These are phyloP conservation scores for Apodemus sylvaticus DNA, from an alignment of 2,113 vertebrate species.

Conservation along the genomic window DNA sequence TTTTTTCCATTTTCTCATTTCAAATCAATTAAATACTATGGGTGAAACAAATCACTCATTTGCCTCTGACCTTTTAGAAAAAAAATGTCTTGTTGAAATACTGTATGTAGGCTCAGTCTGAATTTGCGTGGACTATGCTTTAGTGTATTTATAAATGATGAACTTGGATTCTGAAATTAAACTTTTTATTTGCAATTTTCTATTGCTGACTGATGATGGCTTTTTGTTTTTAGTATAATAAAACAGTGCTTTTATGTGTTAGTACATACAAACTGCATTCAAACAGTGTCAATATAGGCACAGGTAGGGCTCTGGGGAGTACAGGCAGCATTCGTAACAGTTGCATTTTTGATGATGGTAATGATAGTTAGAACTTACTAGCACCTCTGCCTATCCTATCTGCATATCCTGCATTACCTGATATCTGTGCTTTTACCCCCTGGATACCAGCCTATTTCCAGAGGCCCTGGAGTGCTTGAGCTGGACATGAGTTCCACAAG, in stretches of 20 bases:
- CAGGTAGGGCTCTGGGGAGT: rapidly evolving
- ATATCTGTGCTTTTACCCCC: neutral
- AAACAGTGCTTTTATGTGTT: conserved; percentile 15
- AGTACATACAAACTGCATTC: neutral
- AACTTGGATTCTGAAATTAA: conserved; percentile 90
- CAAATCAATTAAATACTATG: conserved; percentile 53
- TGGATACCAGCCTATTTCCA: neutral
- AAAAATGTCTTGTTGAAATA: conserved; percentile 84
- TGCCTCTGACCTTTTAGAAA: conserved; percentile 83
- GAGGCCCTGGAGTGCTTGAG: neutral
- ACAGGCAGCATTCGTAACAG: neutral
- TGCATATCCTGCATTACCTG: no score
- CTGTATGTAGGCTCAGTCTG: conserved; percentile 86
- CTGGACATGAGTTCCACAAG: neutral
- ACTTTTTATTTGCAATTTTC: conserved; percentile 90
- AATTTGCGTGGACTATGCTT: conserved; percentile 88
- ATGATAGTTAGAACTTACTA: neutral
- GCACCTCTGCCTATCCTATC: no score
- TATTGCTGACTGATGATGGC: conserved; percentile 75
- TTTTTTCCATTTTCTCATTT: conserved; percentile 76
- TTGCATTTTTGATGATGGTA: neutral
- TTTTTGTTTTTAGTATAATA: conserved; percentile 72
- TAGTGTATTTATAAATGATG: conserved; percentile 92
- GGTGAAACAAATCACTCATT: neutral
- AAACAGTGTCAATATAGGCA: neutral